Percentiles rank a stretch among this genome's conserved stretches.
phyloP scores from a whole-genome alignment of 1,140 invertebrate genomes.

The Ceratitis capitata region DNA sequence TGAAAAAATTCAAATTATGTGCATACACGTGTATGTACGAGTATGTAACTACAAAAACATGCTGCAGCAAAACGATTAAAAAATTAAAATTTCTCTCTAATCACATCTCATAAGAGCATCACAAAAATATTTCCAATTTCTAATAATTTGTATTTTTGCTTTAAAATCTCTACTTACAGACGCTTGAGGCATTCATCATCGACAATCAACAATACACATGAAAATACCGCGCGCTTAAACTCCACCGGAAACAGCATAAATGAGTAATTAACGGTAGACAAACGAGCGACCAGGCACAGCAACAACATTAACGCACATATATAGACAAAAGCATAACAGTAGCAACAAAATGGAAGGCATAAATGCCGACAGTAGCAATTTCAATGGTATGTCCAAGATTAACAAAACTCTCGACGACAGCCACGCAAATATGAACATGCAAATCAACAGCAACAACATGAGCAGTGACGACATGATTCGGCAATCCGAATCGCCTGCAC shows the following conservation, averaged over 20 bases:
- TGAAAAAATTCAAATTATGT: too few species aligned
- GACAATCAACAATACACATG: not conserved
- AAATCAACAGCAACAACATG: not conserved
- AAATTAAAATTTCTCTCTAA: not conserved
- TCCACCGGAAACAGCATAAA: conserved; percentile 7
- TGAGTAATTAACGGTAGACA: not conserved
- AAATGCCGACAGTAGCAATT: not conserved
- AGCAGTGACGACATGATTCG: conserved; percentile 43
- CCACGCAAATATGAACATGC: not conserved
- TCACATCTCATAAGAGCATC: not conserved
- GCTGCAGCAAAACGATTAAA: too few species aligned
- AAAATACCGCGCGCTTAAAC: not conserved
- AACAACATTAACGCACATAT: not conserved
- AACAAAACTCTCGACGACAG: not conserved
- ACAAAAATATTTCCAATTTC: not conserved
- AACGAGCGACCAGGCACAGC: not conserved
- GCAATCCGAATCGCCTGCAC: conserved; percentile 60
- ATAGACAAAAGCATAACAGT: not conserved
- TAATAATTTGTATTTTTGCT: not conserved
- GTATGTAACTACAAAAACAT: too few species aligned
- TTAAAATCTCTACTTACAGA: not conserved
- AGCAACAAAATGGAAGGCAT: not conserved
- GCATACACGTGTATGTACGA: too few species aligned
- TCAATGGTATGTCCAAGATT: not conserved
- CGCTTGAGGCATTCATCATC: not conserved